Conservation (phyloP, 2,113 vertebrate species). For the Corydoras maculifer region DNA sequence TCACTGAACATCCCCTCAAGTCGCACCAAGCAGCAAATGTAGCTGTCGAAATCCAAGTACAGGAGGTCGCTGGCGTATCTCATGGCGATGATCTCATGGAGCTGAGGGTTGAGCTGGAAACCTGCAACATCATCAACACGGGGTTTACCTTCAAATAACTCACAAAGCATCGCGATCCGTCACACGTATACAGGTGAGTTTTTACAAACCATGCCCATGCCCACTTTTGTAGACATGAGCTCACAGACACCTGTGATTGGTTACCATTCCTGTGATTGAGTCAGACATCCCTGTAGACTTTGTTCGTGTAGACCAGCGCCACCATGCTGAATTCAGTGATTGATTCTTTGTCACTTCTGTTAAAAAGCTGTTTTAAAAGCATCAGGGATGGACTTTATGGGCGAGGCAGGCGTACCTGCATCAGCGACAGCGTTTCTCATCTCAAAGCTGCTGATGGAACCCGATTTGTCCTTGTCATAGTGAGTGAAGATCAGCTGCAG, state of each 20-base stretch:
- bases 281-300: too few relatives aligned
- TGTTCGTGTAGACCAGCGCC: too few relatives aligned
- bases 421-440: constrained; percentile 91
- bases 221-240: not conserved
- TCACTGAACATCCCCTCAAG: constrained; percentile 99
- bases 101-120: constrained; percentile 88
- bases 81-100: constrained; percentile 95
- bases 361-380: too few relatives aligned
- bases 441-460: constrained; percentile 90
- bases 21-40: constrained; percentile 93
- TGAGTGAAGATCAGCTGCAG: constrained; percentile 81
- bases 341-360: too few relatives aligned
- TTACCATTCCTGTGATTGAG: too few relatives aligned
- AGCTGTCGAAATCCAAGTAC: constrained; percentile 92
- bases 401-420: constrained; percentile 68
- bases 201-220: too few relatives aligned
- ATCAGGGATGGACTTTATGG: not conserved
- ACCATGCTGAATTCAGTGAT: too few relatives aligned
- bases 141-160: not conserved
- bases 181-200: too few relatives aligned
- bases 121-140: constrained; percentile 60
- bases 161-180: too few relatives aligned
- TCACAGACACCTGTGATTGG: too few relatives aligned
- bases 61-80: constrained; percentile 84
- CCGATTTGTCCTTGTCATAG: constrained; percentile 74